Conservation (phyloP, 2,797 vertebrate genomes). For the Tokudaia muenninki region DNA sequence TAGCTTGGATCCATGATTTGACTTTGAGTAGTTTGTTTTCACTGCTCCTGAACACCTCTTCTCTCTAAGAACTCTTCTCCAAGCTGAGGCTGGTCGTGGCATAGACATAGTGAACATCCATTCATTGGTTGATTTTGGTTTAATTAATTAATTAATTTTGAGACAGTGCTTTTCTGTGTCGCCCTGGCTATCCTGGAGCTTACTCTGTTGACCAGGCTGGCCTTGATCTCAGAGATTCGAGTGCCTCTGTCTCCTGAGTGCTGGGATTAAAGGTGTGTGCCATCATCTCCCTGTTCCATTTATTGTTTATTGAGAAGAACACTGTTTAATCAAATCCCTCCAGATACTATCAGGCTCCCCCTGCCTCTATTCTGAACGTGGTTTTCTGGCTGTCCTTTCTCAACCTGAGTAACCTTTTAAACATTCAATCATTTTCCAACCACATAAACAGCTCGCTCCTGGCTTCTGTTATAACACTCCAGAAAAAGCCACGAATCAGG, state of each 20-base stretch:
- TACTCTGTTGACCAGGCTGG: background rate
- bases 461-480: background rate
- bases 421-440: background rate
- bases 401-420: background rate
- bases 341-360: background rate
- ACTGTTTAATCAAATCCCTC: background rate
- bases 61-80: background rate
- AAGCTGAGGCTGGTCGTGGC: no score
- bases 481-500: background rate
- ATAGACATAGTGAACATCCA: background rate
- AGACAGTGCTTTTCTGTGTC: background rate
- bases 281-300: background rate
- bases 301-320: background rate
- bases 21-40: background rate
- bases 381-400: background rate
- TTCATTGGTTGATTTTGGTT: background rate
- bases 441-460: background rate
- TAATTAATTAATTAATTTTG: background rate
- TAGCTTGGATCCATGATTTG: background rate
- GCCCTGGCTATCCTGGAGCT: background rate
- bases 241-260: background rate
- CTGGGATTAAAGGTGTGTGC: background rate
- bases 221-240: background rate
- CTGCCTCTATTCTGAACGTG: background rate
- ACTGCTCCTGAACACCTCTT: background rate